Evolutionary conservation across 2,888 invertebrate genomes (phyloP).

Genomic region (Cancer borealis): DNA sequence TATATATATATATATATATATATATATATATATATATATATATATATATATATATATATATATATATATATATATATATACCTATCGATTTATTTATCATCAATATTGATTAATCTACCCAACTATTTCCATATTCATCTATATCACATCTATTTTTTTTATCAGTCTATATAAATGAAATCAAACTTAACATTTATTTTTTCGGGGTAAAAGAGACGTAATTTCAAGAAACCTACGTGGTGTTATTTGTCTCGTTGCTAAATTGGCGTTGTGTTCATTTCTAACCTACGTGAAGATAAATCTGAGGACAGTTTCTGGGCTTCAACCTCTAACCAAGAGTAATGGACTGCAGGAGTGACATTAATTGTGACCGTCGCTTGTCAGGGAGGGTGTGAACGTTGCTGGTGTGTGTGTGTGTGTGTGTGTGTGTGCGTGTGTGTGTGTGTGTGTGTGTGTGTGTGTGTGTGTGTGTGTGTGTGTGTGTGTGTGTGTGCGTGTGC

Average conservation of each 20-base stretch:
- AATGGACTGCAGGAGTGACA: background rate
- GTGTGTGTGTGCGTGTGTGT: constrained; percentile 18
- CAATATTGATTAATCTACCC: too few species aligned
- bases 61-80: too few species aligned
- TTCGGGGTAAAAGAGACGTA: too few species aligned
- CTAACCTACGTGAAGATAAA: background rate
- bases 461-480: constrained; percentile 27
- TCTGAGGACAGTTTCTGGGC: background rate
- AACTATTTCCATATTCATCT: too few species aligned
- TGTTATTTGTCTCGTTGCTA: background rate
- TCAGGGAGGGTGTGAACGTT: background rate
- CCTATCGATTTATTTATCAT: too few species aligned
- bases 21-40: too few species aligned
- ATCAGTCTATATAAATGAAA: too few species aligned
- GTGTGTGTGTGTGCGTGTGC: constrained; percentile 21
- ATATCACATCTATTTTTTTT: too few species aligned
- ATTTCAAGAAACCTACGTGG: background rate
- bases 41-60: too few species aligned
- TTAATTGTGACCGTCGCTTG: background rate
- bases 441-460: background rate
- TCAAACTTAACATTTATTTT: too few species aligned
- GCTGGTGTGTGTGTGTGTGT: constrained; percentile 47
- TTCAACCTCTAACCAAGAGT: background rate
- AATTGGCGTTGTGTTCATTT: constrained; percentile 30
- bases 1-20: too few species aligned